Evolutionary conservation across 2,797 vertebrate species (phyloP).

Genomic region (Lerista edwardsae): DNA sequence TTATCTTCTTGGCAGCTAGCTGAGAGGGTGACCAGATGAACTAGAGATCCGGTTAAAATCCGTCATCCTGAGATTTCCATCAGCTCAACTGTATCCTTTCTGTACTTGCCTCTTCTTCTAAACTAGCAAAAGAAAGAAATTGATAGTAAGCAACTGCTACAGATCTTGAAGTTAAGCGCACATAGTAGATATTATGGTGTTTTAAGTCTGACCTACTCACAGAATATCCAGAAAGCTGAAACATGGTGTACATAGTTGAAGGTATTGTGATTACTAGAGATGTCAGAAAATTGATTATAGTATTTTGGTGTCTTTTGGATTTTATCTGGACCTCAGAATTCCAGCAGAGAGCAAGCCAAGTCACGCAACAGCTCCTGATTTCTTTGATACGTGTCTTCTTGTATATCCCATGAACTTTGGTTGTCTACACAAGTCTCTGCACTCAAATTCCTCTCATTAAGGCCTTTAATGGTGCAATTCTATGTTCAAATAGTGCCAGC

Average conservation of each 20-base stretch:
- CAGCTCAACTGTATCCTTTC: background rate
- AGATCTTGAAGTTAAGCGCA: background rate
- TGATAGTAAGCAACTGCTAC: no score
- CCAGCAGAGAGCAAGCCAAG: background rate
- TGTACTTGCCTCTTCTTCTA: background rate
- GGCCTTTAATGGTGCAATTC: background rate
- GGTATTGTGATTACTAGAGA: background rate
- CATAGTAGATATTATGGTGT: background rate
- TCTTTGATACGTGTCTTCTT: background rate
- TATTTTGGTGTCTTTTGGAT: background rate
- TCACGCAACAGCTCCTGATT: background rate
- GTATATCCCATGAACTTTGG: background rate
- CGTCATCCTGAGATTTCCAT: conserved; percentile 1
- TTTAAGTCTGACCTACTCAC: background rate
- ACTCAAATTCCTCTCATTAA: background rate
- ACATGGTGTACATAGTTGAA: background rate
- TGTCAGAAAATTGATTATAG: background rate
- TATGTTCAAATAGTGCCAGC: no score
- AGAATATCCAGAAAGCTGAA: no score
- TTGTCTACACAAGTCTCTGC: background rate
- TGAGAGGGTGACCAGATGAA: conserved; percentile 26
- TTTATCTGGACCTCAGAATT: background rate
- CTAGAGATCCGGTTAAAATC: background rate
- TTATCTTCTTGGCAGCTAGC: background rate
- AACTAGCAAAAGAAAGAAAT: background rate